phyloP scores from a whole-genome alignment of 2,113 vertebrate species.

The human (Homo sapiens) region DNA sequence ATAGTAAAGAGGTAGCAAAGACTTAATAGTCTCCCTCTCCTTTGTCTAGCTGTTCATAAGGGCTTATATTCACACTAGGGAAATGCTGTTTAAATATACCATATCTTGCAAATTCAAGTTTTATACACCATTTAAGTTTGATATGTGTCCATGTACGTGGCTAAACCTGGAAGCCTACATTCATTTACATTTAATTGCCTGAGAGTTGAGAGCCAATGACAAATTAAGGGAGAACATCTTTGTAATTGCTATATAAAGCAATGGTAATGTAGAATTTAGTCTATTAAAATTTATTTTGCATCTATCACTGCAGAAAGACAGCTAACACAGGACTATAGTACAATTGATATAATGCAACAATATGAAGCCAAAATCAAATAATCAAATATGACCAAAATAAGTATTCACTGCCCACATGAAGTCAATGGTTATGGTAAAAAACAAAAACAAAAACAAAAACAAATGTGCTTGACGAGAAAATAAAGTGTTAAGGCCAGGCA shows the following conservation, averaged over 20 bases:
- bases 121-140: background rate
- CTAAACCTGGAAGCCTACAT: background rate
- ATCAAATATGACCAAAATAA: background rate
- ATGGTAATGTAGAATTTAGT: background rate
- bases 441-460: background rate
- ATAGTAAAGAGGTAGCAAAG: background rate
- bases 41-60: background rate
- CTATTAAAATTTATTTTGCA: background rate
- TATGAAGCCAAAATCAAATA: background rate
- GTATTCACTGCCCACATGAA: background rate
- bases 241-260: background rate
- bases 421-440: background rate
- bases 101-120: background rate
- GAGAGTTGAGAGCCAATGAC: slow-evolving; percentile 9
- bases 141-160: background rate
- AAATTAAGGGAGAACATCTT: background rate
- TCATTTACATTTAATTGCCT: background rate
- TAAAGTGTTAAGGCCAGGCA: no score
- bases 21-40: background rate
- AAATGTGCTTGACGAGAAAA: background rate
- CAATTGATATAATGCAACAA: background rate
- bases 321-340: background rate
- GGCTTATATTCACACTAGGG: background rate
- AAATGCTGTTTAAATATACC: background rate
- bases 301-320: background rate